Conservation (phyloP, 2,113 vertebrate species). For the Emydura subglobosa region DNA sequence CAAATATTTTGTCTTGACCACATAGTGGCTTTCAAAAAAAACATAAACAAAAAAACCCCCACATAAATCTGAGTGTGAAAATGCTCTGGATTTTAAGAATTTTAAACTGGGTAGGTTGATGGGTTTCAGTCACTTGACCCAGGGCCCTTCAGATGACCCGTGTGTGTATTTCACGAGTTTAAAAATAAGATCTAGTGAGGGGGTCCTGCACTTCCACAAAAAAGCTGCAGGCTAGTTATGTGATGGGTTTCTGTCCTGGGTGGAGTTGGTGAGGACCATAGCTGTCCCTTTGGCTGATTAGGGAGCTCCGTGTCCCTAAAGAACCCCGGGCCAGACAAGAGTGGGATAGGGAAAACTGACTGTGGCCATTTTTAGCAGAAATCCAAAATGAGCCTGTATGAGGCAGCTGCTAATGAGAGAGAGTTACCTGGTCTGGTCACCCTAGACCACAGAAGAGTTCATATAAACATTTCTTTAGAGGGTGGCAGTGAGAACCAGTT, state of each 20-base stretch:
- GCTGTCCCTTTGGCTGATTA: not conserved
- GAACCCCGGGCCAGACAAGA: not conserved
- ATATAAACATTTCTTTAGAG: accelerated
- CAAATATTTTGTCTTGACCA: not conserved
- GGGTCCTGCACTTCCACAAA: not conserved
- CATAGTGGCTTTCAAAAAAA: not conserved
- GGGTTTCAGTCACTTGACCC: not conserved
- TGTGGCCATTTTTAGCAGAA: not conserved
- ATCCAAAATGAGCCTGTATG: not conserved
- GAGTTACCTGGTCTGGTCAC: not conserved
- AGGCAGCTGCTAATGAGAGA: not conserved
- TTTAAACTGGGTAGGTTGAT: not conserved
- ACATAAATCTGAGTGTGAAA: not conserved
- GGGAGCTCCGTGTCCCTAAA: not conserved
- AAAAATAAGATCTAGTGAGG: not conserved
- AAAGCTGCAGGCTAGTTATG: not conserved
- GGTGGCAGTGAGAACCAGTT: not conserved
- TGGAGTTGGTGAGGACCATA: too few species aligned
- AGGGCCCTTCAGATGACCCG: not conserved
- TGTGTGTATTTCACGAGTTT: not conserved
- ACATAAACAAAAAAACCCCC: not conserved
- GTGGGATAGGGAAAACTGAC: not conserved
- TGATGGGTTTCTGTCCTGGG: not conserved
- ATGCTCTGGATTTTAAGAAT: not conserved
- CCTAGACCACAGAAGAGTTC: not conserved